phyloP scores from a whole-genome alignment of 2,888 invertebrate species.

The Orthonevra nobilis region DNA sequence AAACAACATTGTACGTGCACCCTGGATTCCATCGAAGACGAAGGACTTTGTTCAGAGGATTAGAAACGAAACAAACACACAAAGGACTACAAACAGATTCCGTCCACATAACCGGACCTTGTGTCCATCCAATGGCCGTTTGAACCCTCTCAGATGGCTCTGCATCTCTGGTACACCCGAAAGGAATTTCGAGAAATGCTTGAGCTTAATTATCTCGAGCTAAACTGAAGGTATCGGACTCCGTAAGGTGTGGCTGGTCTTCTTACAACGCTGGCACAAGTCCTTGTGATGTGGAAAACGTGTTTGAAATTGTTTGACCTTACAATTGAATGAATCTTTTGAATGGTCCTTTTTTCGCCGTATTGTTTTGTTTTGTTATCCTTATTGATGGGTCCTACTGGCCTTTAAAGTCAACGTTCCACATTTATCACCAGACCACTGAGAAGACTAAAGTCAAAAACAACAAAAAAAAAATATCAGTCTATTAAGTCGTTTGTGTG shows the following conservation, averaged over 20 bases:
- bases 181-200: conserved; percentile 62
- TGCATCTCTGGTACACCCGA: conserved; percentile 36
- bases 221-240: conserved; percentile 63
- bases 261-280: conserved; percentile 21
- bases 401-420: too few species aligned
- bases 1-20: conserved; percentile 56
- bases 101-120: conserved; percentile 63
- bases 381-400: conserved; percentile 47
- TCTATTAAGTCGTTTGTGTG: too few species aligned
- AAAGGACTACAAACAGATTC: conserved; percentile 50
- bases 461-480: too few species aligned
- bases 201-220: conserved; percentile 59
- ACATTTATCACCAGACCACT: too few species aligned
- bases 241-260: conserved; percentile 27
- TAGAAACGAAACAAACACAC: conserved; percentile 37
- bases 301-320: conserved; percentile 66
- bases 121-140: conserved; percentile 44
- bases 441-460: too few species aligned
- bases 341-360: conserved; percentile 10
- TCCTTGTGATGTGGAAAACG: conserved; percentile 67
- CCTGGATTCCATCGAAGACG: conserved; percentile 14
- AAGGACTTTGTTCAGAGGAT: conserved; percentile 29
- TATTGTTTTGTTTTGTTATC: conserved; percentile 36
- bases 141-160: conserved; percentile 5
- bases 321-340: conserved; percentile 55